Percentiles rank a stretch among this genome's conserved stretches.
These are phyloP conservation scores for Scaptomyza graminum DNA, from an alignment of 1,140 invertebrate species.

Conservation along the genomic window DNA sequence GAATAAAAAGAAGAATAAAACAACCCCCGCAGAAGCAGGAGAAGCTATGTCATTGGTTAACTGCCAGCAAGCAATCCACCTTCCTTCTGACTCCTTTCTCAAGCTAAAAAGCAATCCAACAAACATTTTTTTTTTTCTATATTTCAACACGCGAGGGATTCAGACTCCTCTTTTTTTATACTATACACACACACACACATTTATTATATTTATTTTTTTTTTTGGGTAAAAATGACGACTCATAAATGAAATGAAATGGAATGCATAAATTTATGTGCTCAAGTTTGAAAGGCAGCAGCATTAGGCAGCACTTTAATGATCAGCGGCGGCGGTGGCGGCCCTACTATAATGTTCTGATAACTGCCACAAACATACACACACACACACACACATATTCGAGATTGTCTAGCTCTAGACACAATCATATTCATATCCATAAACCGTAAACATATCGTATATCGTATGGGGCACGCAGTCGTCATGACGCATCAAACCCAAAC, in stretches of 20 bases:
- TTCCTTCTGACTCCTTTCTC: slow-evolving; percentile 3
- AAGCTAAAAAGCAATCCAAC: slow-evolving; percentile 66
- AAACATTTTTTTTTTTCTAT: slow-evolving; percentile 46
- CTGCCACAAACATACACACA: slow-evolving; percentile 6
- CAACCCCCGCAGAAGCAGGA: slow-evolving; percentile 38
- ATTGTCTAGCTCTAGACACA: too few relatives aligned
- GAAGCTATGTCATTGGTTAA: slow-evolving; percentile 74
- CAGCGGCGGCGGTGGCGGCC: too few relatives aligned
- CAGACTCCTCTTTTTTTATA: slow-evolving; percentile 1
- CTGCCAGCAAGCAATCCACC: slow-evolving; percentile 22
- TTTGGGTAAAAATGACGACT: slow-evolving; percentile 66
- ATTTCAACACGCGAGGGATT: slow-evolving; percentile 69
- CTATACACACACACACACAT: not conserved
- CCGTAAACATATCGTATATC: slow-evolving; percentile 1
- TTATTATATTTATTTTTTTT: slow-evolving; percentile 23
- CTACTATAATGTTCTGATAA: slow-evolving; percentile 54
- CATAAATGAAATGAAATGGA: slow-evolving; percentile 64
- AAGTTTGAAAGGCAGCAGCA: slow-evolving; percentile 41
- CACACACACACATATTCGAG: not conserved
- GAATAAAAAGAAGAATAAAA: slow-evolving; percentile 12
- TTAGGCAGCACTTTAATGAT: slow-evolving; percentile 72
- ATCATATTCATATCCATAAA: not conserved
- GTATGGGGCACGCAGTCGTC: slow-evolving; percentile 63
- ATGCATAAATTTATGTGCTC: slow-evolving; percentile 44
- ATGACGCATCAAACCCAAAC: slow-evolving; percentile 64